These are phyloP conservation scores for Peromyscus melanophrys DNA, from an alignment of 2,797 vertebrate species.

Conservation along the genomic window DNA sequence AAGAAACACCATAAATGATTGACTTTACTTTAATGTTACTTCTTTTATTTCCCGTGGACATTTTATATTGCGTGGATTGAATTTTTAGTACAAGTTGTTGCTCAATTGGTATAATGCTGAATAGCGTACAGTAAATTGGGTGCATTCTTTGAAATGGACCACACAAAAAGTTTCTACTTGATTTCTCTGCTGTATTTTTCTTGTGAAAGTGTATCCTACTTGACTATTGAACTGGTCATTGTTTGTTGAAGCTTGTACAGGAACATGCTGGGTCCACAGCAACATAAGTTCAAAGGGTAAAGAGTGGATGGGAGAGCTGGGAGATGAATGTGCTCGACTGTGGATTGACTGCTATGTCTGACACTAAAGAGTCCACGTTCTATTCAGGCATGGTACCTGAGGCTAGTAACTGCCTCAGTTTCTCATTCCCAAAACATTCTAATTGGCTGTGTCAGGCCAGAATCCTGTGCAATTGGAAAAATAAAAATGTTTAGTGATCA, in stretches of 20 bases:
- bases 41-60: background rate
- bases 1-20: background rate
- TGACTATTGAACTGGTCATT: background rate
- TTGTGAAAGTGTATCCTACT: background rate
- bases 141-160: slow-evolving; percentile 30
- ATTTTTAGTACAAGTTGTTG: background rate
- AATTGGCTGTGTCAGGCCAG: background rate
- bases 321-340: background rate
- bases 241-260: background rate
- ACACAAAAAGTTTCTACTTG: background rate
- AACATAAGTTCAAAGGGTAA: background rate
- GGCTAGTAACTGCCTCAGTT: background rate
- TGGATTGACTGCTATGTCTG: no score
- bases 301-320: background rate
- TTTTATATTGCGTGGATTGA: background rate
- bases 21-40: slow-evolving; percentile 12
- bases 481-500: background rate
- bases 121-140: slow-evolving; percentile 2
- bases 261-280: background rate
- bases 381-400: background rate
- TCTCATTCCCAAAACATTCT: background rate
- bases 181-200: background rate
- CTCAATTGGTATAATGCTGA: background rate
- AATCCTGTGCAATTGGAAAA: background rate
- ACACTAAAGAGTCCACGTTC: background rate